A percentile compares a stretch with the other conserved stretches of the same genome.
phyloP scores from a whole-genome alignment of 2,888 invertebrate genomes.

The Zhuqinia jingwanae region DNA sequence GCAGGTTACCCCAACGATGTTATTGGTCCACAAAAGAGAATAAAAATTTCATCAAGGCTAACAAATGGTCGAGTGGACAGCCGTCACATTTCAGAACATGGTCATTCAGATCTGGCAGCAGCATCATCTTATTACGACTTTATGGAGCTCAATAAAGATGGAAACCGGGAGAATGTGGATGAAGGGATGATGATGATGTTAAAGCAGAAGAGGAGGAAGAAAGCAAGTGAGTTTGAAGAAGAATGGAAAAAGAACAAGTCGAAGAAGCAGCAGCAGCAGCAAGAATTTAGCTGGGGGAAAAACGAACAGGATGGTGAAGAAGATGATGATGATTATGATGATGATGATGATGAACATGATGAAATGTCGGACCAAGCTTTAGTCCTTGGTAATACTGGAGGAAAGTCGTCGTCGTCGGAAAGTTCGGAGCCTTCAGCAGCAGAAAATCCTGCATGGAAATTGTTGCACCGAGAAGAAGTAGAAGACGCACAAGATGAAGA shows the following conservation, averaged over 20 bases:
- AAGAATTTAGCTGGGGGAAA: conserved; percentile 65
- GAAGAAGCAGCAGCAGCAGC: too few species aligned
- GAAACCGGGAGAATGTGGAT: conserved; percentile 8
- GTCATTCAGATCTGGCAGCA: conserved; percentile 37
- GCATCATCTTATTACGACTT: conserved; percentile 47
- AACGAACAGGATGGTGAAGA: neutral
- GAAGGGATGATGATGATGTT: too few species aligned
- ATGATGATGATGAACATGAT: conserved; percentile 11
- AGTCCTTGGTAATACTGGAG: neutral
- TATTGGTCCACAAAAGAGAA: conserved; percentile 22
- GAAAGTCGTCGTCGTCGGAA: conserved; percentile 40
- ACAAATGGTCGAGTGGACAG: conserved; percentile 62
- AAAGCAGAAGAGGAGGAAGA: too few species aligned
- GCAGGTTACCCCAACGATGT: conserved; percentile 57
- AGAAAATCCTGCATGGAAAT: conserved; percentile 67
- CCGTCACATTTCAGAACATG: conserved; percentile 62
- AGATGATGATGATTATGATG: conserved; percentile 29
- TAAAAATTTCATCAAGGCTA: conserved; percentile 61
- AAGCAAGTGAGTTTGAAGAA: conserved; percentile 33
- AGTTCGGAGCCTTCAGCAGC: conserved; percentile 61
- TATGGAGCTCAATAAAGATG: conserved; percentile 45
- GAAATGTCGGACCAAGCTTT: conserved; percentile 65
- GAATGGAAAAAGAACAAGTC: neutral
- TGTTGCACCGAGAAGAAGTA: conserved; percentile 42
- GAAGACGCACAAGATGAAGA: too few species aligned